Evolutionary conservation across 2,797 vertebrate species (phyloP).

Genomic region (Acrocephalus scirpaceus): DNA sequence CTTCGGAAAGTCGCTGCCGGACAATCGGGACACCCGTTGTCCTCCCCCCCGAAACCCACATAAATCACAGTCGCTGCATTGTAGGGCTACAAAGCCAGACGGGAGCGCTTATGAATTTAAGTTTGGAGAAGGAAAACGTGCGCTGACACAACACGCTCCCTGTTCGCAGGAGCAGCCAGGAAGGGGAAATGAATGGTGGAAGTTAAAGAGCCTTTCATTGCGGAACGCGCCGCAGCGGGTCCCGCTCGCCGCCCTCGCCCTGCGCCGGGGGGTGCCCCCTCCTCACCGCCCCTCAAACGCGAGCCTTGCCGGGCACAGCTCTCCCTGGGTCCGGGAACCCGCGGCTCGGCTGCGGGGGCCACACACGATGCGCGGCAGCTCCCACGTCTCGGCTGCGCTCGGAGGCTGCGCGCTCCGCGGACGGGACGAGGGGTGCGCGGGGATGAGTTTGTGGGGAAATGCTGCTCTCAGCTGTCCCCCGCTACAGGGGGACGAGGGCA

Average conservation of each 20-base stretch:
- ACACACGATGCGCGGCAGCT: not conserved
- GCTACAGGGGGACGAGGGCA: not conserved
- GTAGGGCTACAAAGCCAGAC: slow-evolving; percentile 45
- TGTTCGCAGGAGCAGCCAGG: slow-evolving; percentile 47
- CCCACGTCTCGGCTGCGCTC: not conserved
- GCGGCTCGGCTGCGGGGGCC: not conserved
- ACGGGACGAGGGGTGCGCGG: not conserved
- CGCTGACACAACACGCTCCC: slow-evolving; percentile 58
- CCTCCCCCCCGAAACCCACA: not conserved
- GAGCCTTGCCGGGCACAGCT: not conserved
- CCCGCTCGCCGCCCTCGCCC: slow-evolving; percentile 7
- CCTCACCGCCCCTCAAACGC: not conserved
- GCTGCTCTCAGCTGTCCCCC: not conserved
- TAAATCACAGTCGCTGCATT: slow-evolving; percentile 48
- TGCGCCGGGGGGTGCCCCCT: not conserved
- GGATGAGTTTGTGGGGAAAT: not conserved
- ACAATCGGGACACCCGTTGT: slow-evolving; percentile 24
- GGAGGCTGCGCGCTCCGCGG: too few relatives aligned
- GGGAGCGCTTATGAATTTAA: slow-evolving; percentile 45
- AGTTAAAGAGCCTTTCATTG: slow-evolving; percentile 58
- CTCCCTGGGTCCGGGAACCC: not conserved
- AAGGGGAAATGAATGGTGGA: slow-evolving; percentile 69
- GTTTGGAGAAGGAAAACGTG: slow-evolving; percentile 50
- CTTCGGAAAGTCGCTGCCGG: slow-evolving; percentile 22
- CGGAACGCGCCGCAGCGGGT: slow-evolving; percentile 34